These are phyloP conservation scores for Phylloscopus trochilus DNA, from an alignment of 2,113 vertebrate genomes.

Conservation along the genomic window DNA sequence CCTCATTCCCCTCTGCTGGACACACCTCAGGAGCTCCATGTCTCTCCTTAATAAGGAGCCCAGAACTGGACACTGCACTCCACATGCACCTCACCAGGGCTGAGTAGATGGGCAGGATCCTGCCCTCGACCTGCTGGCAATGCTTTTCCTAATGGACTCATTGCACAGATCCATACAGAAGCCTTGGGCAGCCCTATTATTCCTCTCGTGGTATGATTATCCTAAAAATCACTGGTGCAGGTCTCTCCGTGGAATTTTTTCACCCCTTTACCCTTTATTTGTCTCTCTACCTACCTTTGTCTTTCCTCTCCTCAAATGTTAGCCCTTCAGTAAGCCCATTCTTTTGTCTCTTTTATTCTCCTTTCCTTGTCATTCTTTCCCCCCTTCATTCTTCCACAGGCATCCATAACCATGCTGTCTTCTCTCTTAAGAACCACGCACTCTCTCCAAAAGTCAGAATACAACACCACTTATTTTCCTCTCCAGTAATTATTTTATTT, in stretches of 20 bases:
- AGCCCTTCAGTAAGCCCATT: neutral
- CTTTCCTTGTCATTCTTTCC: neutral
- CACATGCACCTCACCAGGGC: neutral
- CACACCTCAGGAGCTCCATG: neutral
- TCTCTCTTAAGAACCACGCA: accelerated
- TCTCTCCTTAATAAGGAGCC: neutral
- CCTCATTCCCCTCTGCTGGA: neutral
- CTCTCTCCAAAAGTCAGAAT: neutral
- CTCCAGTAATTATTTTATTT: neutral
- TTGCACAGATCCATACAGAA: neutral
- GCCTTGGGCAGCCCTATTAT: neutral
- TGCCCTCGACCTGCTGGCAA: neutral
- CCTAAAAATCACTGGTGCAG: neutral
- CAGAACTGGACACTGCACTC: neutral
- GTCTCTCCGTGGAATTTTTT: neutral
- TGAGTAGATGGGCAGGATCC: neutral
- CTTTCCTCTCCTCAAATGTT: neutral
- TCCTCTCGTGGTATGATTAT: accelerated
- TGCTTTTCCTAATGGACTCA: neutral
- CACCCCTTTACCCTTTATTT: neutral
- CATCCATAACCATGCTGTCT: neutral
- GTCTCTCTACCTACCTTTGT: accelerated
- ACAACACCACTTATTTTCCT: neutral
- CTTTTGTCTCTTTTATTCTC: neutral
- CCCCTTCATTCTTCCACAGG: neutral